Percentiles rank a stretch among this genome's conserved stretches.
Conservation (phyloP, 2,797 vertebrate genomes). For the Craterocephalus amniculus region DNA sequence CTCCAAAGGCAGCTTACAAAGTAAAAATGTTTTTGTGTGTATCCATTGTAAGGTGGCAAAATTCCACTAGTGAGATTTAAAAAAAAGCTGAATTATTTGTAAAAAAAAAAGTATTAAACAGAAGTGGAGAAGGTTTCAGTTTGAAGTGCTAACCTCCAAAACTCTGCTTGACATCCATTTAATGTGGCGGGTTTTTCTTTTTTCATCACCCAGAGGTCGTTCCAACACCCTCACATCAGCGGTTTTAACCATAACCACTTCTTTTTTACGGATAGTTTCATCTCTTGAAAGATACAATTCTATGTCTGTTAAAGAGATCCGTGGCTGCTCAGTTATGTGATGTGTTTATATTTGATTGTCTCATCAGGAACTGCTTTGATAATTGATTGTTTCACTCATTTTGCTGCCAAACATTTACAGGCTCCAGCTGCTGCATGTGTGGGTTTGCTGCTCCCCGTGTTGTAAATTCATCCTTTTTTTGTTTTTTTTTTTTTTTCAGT, state of each 20-base stretch:
- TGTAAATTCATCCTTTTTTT: background rate
- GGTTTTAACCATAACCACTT: background rate
- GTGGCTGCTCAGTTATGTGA: background rate
- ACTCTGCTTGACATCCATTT: background rate
- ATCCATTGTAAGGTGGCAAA: too few relatives aligned
- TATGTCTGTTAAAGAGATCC: background rate
- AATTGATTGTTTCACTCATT: background rate
- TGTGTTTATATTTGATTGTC: background rate
- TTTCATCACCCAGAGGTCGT: too few relatives aligned
- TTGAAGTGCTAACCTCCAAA: background rate
- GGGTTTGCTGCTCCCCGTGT: background rate
- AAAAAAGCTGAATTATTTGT: too few relatives aligned
- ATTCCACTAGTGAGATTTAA: too few relatives aligned
- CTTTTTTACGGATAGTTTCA: background rate
- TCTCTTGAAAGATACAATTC: background rate
- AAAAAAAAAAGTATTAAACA: too few relatives aligned
- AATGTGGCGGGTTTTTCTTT: background rate
- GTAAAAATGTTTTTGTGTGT: too few relatives aligned
- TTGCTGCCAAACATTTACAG: background rate
- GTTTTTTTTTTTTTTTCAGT: background rate
- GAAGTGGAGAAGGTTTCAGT: too few relatives aligned
- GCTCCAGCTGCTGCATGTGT: background rate
- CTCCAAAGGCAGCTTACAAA: too few relatives aligned
- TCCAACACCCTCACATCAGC: too few relatives aligned
- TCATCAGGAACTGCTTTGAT: background rate